phyloP scores from a whole-genome alignment of 2,113 vertebrate species.

The Motacilla alba region DNA sequence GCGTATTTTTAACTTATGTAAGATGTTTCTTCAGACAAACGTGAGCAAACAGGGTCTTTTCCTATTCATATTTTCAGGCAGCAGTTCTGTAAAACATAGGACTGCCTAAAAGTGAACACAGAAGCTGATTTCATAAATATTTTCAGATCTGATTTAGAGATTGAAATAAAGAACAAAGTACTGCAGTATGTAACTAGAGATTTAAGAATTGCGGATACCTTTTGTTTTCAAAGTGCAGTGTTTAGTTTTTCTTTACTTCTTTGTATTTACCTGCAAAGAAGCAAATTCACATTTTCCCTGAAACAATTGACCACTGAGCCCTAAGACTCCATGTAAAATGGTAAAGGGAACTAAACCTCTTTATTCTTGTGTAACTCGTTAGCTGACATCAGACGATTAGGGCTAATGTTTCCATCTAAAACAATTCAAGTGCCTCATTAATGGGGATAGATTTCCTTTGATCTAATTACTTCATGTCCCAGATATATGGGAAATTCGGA shows the following conservation, averaged over 20 bases:
- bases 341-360: slow-evolving; percentile 56
- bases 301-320: slow-evolving; percentile 26
- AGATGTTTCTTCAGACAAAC: background rate
- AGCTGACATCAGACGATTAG: slow-evolving; percentile 27
- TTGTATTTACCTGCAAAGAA: slow-evolving; percentile 47
- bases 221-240: background rate
- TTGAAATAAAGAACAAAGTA: slow-evolving; percentile 35
- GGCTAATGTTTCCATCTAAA: slow-evolving; percentile 37
- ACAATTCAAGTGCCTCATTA: slow-evolving; percentile 52
- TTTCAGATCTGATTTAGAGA: slow-evolving; percentile 50
- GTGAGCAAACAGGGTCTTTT: background rate
- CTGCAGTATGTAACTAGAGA: slow-evolving; percentile 8
- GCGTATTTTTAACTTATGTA: background rate
- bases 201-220: slow-evolving; percentile 35
- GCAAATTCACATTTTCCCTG: slow-evolving; percentile 14
- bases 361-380: slow-evolving; percentile 62
- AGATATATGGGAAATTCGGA: slow-evolving; percentile 38
- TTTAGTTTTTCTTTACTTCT: slow-evolving; percentile 40
- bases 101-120: background rate
- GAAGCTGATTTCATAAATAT: slow-evolving; percentile 44
- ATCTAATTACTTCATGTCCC: slow-evolving; percentile 43
- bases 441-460: slow-evolving; percentile 2
- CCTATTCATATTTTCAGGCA: background rate
- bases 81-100: background rate
- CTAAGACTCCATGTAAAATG: slow-evolving; percentile 3